phyloP scores from a whole-genome alignment of 2,888 invertebrate genomes.

The Listrodromus nycthemerus region DNA sequence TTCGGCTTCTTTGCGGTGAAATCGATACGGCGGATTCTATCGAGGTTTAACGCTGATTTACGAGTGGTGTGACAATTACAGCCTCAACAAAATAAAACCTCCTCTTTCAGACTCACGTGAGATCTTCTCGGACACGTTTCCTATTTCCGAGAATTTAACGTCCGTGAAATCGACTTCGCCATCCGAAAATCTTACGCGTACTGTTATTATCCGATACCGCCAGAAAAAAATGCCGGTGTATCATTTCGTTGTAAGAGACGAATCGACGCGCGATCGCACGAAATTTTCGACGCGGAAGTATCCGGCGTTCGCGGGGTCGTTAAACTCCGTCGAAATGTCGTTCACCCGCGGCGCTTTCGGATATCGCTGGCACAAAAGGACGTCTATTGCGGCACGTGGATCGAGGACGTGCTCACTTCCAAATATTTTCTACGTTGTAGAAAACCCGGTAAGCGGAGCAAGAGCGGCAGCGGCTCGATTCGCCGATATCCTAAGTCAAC shows the following conservation, averaged over 20 bases:
- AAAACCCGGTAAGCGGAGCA: neutral
- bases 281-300: slow-evolving; percentile 14
- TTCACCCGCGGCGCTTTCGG: slow-evolving; percentile 43
- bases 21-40: neutral
- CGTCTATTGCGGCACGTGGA: slow-evolving; percentile 41
- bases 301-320: slow-evolving; percentile 25
- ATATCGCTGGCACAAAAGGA: slow-evolving; percentile 39
- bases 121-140: neutral
- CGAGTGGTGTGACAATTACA: neutral
- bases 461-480: slow-evolving; percentile 48
- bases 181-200: neutral
- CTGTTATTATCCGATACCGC: neutral
- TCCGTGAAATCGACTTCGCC: neutral
- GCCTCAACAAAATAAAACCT: neutral
- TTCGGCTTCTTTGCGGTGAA: neutral
- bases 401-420: slow-evolving; percentile 19
- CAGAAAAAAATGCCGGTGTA: neutral
- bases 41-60: neutral
- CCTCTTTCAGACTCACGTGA: no score
- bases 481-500: slow-evolving; percentile 42
- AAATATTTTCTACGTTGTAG: slow-evolving; percentile 25
- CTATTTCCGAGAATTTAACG: neutral
- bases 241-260: neutral
- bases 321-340: slow-evolving; percentile 45
- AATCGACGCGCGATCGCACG: neutral